Conservation (phyloP, 1,140 invertebrate genomes). For the Acromyrmex charruanus region DNA sequence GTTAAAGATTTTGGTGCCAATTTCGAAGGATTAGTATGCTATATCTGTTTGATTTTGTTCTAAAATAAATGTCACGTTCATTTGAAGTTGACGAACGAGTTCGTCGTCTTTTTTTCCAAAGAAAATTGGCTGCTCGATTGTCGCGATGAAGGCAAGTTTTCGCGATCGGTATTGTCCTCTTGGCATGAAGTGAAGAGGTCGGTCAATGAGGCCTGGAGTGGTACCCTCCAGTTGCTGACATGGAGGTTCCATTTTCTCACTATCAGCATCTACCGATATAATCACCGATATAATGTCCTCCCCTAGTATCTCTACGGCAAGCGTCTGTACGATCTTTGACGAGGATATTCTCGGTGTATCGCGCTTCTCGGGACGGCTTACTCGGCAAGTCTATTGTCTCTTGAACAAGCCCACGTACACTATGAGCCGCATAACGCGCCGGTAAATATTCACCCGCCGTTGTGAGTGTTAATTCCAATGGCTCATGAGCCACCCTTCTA, state of each 20-base stretch:
- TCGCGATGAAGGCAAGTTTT: constrained; percentile 19
- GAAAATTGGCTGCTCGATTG: constrained; percentile 63
- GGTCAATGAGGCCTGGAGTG: constrained; percentile 60
- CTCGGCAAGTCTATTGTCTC: constrained; percentile 80
- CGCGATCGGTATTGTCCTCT: constrained; percentile 67
- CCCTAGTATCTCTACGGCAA: constrained; percentile 33
- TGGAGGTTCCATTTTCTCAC: constrained; percentile 78
- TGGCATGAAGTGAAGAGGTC: constrained; percentile 68
- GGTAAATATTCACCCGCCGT: constrained; percentile 65
- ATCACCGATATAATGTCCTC: constrained; percentile 79
- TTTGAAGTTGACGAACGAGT: not conserved
- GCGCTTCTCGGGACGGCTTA: constrained; percentile 75
- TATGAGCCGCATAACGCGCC: constrained; percentile 17
- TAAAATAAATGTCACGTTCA: not conserved
- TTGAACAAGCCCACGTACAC: constrained; percentile 46
- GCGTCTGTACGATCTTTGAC: constrained; percentile 68
- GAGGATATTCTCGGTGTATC: constrained; percentile 59
- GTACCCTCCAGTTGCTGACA: constrained; percentile 77
- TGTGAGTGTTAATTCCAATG: constrained; percentile 50
- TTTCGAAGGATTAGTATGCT: not conserved
- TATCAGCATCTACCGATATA: constrained; percentile 83
- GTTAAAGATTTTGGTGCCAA: not conserved
- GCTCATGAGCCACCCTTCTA: constrained; percentile 33
- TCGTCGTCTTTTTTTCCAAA: constrained; percentile 1
- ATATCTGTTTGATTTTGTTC: constrained; percentile 1